Percentiles rank a stretch among this genome's conserved stretches.
Evolutionary conservation across 2,113 vertebrate genomes (phyloP).

Genomic region (Donacobius atricapilla): DNA sequence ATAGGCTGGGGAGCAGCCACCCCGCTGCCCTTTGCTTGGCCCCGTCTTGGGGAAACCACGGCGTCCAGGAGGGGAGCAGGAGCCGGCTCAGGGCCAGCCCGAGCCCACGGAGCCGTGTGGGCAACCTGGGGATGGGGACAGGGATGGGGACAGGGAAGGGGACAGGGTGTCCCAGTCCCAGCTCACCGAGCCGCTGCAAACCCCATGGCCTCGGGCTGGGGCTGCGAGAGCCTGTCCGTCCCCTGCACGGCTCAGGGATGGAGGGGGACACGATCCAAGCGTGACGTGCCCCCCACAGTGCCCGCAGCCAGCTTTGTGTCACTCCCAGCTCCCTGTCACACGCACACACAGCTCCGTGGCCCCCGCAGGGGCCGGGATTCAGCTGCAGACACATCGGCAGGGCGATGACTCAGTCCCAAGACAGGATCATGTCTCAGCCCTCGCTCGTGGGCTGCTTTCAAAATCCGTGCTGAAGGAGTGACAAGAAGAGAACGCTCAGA

Average conservation of each 20-base stretch:
- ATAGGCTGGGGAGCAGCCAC: conserved; percentile 53
- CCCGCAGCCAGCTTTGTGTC: not conserved
- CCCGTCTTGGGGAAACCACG: not conserved
- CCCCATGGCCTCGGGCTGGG: fast-evolving
- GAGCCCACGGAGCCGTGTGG: fast-evolving
- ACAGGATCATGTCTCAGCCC: not conserved
- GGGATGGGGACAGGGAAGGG: not conserved
- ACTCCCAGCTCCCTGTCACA: not conserved
- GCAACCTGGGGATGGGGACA: not conserved
- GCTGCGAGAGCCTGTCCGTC: fast-evolving
- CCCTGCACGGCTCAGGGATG: not conserved
- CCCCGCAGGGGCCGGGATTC: not conserved
- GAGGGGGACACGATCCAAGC: not conserved
- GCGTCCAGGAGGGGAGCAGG: fast-evolving
- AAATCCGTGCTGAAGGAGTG: not conserved
- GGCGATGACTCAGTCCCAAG: not conserved
- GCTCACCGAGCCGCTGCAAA: fast-evolving
- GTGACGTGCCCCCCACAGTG: fast-evolving
- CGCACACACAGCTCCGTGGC: not conserved
- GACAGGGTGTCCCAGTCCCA: not conserved
- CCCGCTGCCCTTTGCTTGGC: not conserved
- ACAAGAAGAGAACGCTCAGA: not conserved
- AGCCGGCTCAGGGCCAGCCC: fast-evolving
- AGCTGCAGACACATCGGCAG: not conserved
- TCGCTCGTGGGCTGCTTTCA: not conserved